Base-by-base conservation (phyloP, 2,888 invertebrate species). In the Anticlea derivata region DNA sequence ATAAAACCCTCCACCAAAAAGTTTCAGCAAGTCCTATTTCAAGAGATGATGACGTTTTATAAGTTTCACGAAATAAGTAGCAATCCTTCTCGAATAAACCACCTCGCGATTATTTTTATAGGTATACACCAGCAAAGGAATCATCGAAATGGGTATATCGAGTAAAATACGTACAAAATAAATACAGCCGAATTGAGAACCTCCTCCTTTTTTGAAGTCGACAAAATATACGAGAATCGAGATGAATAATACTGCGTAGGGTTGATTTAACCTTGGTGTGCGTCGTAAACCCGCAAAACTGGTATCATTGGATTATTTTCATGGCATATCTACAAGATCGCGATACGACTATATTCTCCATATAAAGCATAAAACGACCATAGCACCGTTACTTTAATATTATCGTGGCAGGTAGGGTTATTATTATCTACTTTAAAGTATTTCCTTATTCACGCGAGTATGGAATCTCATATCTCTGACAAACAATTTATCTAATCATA, bases 401-500 rank as follows among this genome's bases (percentile, higher is more conserved):
- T 33, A 41, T 35, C 17, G 17, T 33, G 12, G 20, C 34, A 40
- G 34, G 29, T 31, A 27, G 2, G 24, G 8, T 22, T 44, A 39
- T 31, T 39, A 23, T 27, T 38, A 49, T 13, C 8, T 39, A 10
- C 26, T 46, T 46, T 41, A 46, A 31, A 39, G 6, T 20, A 48
- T 37, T 49, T 55, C 44, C 47, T 26, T 37, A 51, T 43, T 29
- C 13, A 22, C 13, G 34, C 39, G 13, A 29, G 45, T 56, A 56
- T 12, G 7, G n/a, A 30, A 30, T 22, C 51, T 51, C 29, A 41
- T 51, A 61, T 63, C 53, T 46, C 35, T 35, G 31, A 50, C 13
- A 54, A 60, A 55, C 46, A 27, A 55, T 60, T 60, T 29, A 55
- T 49, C 30, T 45, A 50, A 52, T 46, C 38, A 38, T 48, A 50